phyloP scores from a whole-genome alignment of 1,140 invertebrate species.

The Nixonia krombeini region DNA sequence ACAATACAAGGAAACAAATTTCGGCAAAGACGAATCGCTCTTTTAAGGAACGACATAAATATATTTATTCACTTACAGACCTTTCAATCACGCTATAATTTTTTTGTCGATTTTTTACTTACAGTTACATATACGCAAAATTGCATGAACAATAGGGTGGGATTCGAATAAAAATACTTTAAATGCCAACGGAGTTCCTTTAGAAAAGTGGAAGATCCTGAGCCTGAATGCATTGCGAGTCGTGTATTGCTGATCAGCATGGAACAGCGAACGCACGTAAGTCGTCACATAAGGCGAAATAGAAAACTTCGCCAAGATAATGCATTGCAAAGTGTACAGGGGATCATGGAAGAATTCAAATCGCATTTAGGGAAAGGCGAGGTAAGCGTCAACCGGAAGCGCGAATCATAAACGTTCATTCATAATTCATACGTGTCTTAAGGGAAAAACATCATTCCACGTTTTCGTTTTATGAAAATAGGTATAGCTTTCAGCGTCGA shows the following conservation, averaged over 20 bases:
- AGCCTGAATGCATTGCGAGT: conserved; percentile 35
- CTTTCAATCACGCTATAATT: too few species aligned
- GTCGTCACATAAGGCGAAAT: conserved; percentile 45
- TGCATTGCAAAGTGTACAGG: conserved; percentile 37
- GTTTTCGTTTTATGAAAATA: conserved; percentile 11
- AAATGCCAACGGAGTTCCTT: conserved; percentile 32
- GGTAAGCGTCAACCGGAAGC: conserved; percentile 44
- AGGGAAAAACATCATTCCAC: conserved; percentile 23
- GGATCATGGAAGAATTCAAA: conserved; percentile 49
- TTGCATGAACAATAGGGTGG: neutral
- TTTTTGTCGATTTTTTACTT: too few species aligned
- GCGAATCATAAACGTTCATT: conserved; percentile 54
- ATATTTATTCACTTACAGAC: too few species aligned
- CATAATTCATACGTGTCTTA: conserved; percentile 53
- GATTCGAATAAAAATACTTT: conserved; percentile 36
- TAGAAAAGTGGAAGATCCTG: conserved; percentile 33
- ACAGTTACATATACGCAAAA: neutral
- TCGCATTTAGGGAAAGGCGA: conserved; percentile 52
- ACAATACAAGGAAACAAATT: conserved; percentile 7
- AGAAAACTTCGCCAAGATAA: conserved; percentile 42
- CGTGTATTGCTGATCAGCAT: conserved; percentile 41
- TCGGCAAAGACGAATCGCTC: too few species aligned
- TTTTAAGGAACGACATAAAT: too few species aligned
- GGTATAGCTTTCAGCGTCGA: conserved; percentile 17
- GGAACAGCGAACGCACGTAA: conserved; percentile 39